These are phyloP conservation scores for Periparus ater DNA, from an alignment of 2,797 vertebrate species.

Conservation along the genomic window DNA sequence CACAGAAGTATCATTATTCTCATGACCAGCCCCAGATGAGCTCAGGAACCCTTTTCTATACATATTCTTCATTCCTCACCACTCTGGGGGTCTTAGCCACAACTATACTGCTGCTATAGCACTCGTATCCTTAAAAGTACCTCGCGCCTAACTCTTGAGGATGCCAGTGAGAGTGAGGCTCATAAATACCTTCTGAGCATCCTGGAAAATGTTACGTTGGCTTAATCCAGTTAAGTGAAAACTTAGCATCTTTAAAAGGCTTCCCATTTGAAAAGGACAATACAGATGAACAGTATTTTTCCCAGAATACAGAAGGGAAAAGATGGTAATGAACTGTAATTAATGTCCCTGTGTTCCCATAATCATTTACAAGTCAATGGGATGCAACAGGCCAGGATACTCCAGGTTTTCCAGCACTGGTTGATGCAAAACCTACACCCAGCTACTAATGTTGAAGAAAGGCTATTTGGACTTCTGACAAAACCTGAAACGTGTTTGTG, in stretches of 20 bases:
- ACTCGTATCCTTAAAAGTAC: background rate
- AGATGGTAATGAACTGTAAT: background rate
- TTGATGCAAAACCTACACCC: background rate
- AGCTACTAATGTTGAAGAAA: background rate
- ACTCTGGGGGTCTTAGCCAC: background rate
- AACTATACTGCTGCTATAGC: background rate
- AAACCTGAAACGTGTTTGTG: background rate
- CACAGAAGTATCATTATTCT: background rate
- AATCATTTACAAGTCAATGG: background rate
- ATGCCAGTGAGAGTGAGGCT: background rate
- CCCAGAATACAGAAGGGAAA: background rate
- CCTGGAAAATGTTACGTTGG: background rate
- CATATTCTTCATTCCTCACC: accelerated
- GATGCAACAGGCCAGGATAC: background rate
- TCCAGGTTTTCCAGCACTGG: background rate
- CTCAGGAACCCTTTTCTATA: background rate
- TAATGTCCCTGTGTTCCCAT: background rate
- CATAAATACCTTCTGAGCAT: background rate
- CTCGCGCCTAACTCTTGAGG: background rate
- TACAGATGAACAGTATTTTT: background rate
- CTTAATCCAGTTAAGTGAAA: background rate
- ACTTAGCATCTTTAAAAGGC: background rate
- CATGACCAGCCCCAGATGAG: background rate
- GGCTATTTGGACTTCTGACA: background rate
- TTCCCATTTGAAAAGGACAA: background rate